Conservation (phyloP, 1,140 invertebrate genomes). For the Microplitis demolitor region DNA sequence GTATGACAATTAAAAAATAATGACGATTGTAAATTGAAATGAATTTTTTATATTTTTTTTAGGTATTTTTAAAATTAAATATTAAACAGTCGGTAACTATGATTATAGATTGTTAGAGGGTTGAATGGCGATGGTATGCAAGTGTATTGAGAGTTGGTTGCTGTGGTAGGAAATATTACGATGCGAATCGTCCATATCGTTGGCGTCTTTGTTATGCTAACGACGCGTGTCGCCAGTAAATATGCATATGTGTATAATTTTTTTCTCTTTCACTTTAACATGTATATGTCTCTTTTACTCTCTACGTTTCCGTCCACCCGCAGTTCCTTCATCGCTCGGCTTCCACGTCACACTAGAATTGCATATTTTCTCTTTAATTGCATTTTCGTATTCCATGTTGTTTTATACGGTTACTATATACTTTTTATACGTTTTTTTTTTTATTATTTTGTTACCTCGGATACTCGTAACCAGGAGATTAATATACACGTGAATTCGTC, state of each 20-base stretch:
- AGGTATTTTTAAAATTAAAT: background rate
- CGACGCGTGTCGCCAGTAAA: conserved; percentile 50
- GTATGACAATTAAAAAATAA: too few species aligned
- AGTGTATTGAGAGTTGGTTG: conserved; percentile 2
- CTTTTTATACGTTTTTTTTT: background rate
- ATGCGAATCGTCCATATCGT: conserved; percentile 34
- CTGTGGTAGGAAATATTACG: conserved; percentile 33
- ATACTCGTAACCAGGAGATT: conserved; percentile 2
- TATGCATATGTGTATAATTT: conserved; percentile 47
- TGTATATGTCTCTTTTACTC: conserved; percentile 5
- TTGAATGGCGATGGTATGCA: background rate
- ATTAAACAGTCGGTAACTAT: background rate
- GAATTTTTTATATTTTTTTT: too few species aligned
- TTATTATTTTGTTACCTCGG: too few species aligned
- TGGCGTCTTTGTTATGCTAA: conserved; percentile 53
- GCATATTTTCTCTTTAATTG: conserved; percentile 61
- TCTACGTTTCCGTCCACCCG: conserved; percentile 1
- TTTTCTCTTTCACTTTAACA: background rate
- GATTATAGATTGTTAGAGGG: background rate
- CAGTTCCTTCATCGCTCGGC: background rate
- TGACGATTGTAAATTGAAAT: too few species aligned
- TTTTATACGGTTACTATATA: conserved; percentile 3
- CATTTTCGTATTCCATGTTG: conserved; percentile 52
- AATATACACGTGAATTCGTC: conserved; percentile 21
- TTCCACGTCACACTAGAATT: conserved; percentile 25